These are phyloP conservation scores for Gopherus evgoodei DNA, from an alignment of 2,113 vertebrate genomes.

Conservation along the genomic window DNA sequence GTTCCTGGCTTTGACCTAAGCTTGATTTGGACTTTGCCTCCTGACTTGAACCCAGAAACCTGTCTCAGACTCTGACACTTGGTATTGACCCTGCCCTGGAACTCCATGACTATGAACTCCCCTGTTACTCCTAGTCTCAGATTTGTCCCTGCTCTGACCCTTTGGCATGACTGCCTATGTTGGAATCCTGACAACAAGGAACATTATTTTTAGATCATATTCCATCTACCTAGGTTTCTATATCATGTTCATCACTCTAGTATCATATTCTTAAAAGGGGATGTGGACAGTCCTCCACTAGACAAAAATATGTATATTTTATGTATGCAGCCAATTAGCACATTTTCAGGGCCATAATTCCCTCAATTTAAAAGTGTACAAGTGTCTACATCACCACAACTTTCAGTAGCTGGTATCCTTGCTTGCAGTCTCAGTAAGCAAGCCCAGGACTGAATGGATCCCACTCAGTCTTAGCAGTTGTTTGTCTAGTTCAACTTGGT, in stretches of 20 bases:
- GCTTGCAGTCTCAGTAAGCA: neutral
- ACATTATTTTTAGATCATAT: neutral
- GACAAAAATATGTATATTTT: neutral
- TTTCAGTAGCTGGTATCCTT: constrained; percentile 33
- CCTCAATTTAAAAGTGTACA: neutral
- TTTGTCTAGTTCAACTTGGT: neutral
- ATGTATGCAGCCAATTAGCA: neutral
- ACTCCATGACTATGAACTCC: neutral
- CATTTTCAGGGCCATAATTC: neutral
- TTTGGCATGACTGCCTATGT: neutral
- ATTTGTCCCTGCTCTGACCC: neutral
- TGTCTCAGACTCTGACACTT: neutral
- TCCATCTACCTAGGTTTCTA: neutral
- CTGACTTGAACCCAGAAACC: neutral
- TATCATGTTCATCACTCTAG: neutral
- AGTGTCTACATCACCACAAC: constrained; percentile 54
- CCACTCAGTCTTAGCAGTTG: neutral
- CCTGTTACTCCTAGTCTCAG: neutral
- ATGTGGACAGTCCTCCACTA: neutral
- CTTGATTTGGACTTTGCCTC: neutral
- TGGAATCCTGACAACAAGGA: neutral
- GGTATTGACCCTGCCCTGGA: neutral
- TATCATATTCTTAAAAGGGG: neutral
- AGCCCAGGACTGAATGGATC: constrained; percentile 51
- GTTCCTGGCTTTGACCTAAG: neutral